Evolutionary conservation across 2,113 vertebrate genomes (phyloP), one percentile per base, ranked within the genome.

Genomic region (Crotalus helleri): DNA sequence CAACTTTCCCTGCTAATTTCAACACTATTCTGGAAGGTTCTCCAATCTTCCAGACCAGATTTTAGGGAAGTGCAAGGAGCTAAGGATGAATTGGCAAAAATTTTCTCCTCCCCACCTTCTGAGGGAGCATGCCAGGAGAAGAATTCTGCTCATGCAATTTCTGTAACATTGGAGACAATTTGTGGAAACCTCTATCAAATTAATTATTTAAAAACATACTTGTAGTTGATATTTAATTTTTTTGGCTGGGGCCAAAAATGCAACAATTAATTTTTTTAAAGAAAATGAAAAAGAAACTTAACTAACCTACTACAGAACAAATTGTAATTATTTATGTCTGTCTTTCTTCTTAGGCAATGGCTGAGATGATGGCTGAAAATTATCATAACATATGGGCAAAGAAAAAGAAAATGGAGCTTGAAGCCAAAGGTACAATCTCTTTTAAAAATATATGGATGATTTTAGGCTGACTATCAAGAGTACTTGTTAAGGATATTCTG

Each of bases 361-460:
- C 99, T 87, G 99, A 99, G 94, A 98, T 99, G 97, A 98, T 99
- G 95, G 99, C 99, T 29, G 99, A 99, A 96, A 99, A 99, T 96
- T 99, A 99, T 96, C 99, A 99, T 95, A 99, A 99, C 85, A 99
- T 98, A 95, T 99, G 99, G 99, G 99, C 99, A 87, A 99, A 98
- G 97, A 99, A 99, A 96, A 99, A 99, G 98, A 99, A 99, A 94
- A 93, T 98, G 91, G 99, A 99, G 61, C 97, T 99, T 90, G 99
- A 99, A 97, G 98, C 98, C 94, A 99, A 99, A 99, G 99, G 99
- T 99, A 97, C 3, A 93, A 5, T 86, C 11, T 85, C 29, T 92
- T 61, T 23, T 91, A n/a, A 91, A 64, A 94, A 89, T 2, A 92
- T 94, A 24, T 87, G 15, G 89, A 7, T 91, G 11, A 53, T n/a